phyloP scores from a whole-genome alignment of 2,888 invertebrate genomes.

The Lacanobia wlatinum region DNA sequence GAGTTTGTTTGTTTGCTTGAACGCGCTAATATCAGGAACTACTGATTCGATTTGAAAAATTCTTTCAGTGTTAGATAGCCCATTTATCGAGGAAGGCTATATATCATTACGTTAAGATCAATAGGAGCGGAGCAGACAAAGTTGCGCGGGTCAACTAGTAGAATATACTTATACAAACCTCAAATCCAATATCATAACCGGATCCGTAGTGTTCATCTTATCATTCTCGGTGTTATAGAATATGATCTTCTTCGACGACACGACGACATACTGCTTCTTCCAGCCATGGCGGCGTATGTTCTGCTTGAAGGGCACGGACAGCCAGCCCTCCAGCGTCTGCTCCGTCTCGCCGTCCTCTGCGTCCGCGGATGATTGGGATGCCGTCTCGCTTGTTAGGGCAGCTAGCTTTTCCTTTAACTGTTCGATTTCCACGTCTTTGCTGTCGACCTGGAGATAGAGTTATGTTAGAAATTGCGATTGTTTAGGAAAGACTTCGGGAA shows the following conservation, averaged over 20 bases:
- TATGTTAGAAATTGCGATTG: background rate
- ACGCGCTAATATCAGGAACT: too few relatives aligned
- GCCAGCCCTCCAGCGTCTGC: constrained; percentile 98
- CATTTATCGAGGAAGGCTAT: too few relatives aligned
- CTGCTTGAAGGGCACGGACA: constrained; percentile 98
- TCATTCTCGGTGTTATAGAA: constrained; percentile 99
- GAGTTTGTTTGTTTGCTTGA: too few relatives aligned
- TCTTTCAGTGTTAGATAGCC: too few relatives aligned
- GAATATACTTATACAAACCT: constrained; percentile 91
- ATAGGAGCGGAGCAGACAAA: too few relatives aligned
- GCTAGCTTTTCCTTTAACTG: constrained; percentile 96
- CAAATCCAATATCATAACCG: constrained; percentile 98
- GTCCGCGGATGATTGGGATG: constrained; percentile 97
- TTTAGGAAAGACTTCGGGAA: background rate
- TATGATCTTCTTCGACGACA: constrained; percentile 98
- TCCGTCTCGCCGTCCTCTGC: constrained; percentile 95
- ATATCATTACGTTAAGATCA: too few relatives aligned
- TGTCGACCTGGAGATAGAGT: constrained; percentile 93
- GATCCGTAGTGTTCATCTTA: constrained; percentile 98
- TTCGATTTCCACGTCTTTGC: constrained; percentile 99
- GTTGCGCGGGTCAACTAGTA: too few relatives aligned
- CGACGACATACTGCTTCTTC: constrained; percentile 99
- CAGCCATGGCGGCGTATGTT: constrained; percentile 98
- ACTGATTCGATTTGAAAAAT: too few relatives aligned
- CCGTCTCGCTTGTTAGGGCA: constrained; percentile 95